Evolutionary conservation across 2,113 vertebrate genomes (phyloP).

Genomic region (Apodemus sylvaticus): DNA sequence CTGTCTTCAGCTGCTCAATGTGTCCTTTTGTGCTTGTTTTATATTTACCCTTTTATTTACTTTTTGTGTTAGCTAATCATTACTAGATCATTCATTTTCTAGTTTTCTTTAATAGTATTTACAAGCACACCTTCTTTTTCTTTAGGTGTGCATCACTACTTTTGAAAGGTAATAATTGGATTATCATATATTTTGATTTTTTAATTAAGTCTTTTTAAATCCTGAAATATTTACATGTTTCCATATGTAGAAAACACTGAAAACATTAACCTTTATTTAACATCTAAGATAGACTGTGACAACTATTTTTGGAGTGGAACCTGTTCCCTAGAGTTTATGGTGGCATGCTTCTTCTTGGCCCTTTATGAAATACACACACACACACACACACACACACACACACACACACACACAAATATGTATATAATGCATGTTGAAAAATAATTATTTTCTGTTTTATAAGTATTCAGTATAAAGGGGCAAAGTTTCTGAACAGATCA

Average conservation of each 20-base stretch:
- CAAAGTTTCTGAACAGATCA: no score
- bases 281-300: not conserved
- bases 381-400: no score
- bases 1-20: not conserved
- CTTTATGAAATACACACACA: not conserved
- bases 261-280: not conserved
- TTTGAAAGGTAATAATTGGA: not conserved
- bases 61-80: not conserved
- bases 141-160: not conserved
- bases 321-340: not conserved
- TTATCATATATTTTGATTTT: not conserved
- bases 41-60: not conserved
- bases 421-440: not conserved
- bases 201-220: not conserved
- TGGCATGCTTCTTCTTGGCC: not conserved
- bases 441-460: not conserved
- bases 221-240: not conserved
- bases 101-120: not conserved
- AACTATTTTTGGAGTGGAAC: not conserved
- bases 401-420: no score
- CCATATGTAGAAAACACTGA: not conserved
- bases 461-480: not conserved
- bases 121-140: not conserved
- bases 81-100: not conserved
- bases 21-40: not conserved